Evolutionary conservation across 2,888 invertebrate genomes (phyloP).

Genomic region (Tricholauxania praeusta): DNA sequence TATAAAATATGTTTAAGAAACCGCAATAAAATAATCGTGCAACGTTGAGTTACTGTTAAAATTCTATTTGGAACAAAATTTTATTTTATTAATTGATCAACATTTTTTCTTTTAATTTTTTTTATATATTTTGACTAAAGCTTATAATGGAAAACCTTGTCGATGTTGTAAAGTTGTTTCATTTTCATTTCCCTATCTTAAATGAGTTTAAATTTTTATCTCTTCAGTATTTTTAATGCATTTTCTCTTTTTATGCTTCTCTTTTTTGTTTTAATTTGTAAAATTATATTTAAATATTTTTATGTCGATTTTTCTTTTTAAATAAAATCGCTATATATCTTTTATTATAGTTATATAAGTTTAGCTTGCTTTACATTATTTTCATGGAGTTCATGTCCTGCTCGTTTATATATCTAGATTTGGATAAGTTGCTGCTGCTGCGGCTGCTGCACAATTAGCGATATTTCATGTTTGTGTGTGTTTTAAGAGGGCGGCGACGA

Average conservation of each 20-base stretch:
- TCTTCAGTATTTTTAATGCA: constrained; percentile 15
- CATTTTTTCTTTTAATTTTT: constrained; percentile 18
- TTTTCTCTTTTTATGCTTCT: constrained; percentile 36
- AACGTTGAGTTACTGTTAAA: not conserved
- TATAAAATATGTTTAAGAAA: too few species aligned
- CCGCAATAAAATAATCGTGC: too few species aligned
- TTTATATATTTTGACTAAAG: constrained; percentile 33
- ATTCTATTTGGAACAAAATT: constrained; percentile 14
- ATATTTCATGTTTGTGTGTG: constrained; percentile 7
- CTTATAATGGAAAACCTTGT: constrained; percentile 30
- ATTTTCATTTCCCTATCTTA: constrained; percentile 12
- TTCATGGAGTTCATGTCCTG: constrained; percentile 18
- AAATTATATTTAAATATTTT: constrained; percentile 28
- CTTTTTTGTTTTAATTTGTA: constrained; percentile 12
- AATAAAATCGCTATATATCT: constrained; percentile 15
- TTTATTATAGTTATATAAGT: constrained; percentile 22
- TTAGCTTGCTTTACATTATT: constrained; percentile 22
- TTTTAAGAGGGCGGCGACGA: constrained; percentile 15
- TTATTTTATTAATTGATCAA: constrained; percentile 18
- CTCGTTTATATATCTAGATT: not conserved
- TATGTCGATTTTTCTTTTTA: constrained; percentile 22
- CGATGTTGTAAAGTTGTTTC: not conserved
- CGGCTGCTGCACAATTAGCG: not conserved
- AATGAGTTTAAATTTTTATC: constrained; percentile 9
- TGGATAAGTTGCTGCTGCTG: not conserved